These are phyloP conservation scores for Poecilus cupreus DNA, from an alignment of 2,888 invertebrate genomes.

Conservation along the genomic window DNA sequence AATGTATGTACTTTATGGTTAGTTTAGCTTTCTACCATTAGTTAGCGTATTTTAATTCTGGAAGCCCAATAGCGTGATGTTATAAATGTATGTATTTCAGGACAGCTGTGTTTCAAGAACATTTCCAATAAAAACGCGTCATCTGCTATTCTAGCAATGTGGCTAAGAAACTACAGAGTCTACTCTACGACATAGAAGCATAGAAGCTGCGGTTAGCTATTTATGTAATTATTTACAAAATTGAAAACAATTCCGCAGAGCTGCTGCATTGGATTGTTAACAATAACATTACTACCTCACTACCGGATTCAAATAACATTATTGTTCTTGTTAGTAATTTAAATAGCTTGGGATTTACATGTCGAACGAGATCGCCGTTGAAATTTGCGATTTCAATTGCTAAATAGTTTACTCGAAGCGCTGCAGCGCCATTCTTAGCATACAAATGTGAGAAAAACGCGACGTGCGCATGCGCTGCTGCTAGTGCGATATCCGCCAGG, in stretches of 20 bases:
- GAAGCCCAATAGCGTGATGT: too few relatives aligned
- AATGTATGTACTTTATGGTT: too few relatives aligned
- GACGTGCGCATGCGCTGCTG: background rate
- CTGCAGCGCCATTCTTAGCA: constrained; percentile 45
- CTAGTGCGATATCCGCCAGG: constrained; percentile 43
- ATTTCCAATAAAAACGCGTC: too few relatives aligned
- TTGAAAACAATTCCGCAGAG: constrained; percentile 11
- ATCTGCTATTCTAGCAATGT: too few relatives aligned
- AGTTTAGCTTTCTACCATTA: too few relatives aligned
- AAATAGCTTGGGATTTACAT: constrained; percentile 55
- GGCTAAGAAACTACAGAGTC: too few relatives aligned
- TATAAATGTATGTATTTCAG: too few relatives aligned
- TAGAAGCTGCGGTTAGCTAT: background rate
- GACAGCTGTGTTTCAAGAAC: too few relatives aligned
- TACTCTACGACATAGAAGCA: too few relatives aligned
- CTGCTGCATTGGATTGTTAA: background rate
- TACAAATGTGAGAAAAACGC: constrained; percentile 53
- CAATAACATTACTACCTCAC: constrained; percentile 17
- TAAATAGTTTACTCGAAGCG: constrained; percentile 50
- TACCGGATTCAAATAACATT: constrained; percentile 55
- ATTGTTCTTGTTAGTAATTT: constrained; percentile 57
- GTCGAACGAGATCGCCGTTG: constrained; percentile 49
- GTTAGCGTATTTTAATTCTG: too few relatives aligned
- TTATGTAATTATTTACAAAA: constrained; percentile 46
- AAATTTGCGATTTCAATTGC: constrained; percentile 58